Conservation (phyloP, 2,113 vertebrate species). For the Mesocricetus auratus region DNA sequence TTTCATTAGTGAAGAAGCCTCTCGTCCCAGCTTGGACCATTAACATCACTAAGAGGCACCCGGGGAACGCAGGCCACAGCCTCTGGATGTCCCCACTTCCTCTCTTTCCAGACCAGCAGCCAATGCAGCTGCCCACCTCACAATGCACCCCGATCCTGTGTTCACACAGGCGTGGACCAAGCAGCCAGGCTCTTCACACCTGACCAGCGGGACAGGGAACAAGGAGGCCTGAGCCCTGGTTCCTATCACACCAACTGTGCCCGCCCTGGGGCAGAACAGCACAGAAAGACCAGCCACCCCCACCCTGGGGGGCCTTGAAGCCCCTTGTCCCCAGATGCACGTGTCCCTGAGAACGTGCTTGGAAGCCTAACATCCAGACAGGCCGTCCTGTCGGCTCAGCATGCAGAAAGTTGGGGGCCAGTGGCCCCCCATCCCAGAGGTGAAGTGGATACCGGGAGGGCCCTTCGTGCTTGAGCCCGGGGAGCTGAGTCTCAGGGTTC, state of each 20-base stretch:
- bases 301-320: no score
- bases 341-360: not conserved
- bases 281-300: not conserved
- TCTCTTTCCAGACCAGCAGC: not conserved
- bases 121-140: not conserved
- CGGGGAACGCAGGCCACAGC: conserved; percentile 82
- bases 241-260: not conserved
- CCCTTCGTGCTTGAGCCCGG: not conserved
- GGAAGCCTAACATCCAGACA: not conserved
- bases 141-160: not conserved
- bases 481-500: not conserved
- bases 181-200: not conserved
- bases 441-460: not conserved
- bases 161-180: not conserved
- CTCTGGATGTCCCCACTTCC: not conserved
- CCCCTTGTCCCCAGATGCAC: not conserved
- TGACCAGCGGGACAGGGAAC: not conserved
- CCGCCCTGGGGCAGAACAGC: not conserved
- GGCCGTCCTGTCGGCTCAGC: not conserved
- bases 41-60: conserved; percentile 73
- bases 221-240: not conserved
- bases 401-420: not conserved
- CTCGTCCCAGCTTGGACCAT: conserved; percentile 81
- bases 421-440: not conserved
- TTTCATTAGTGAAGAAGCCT: conserved; percentile 88